Conservation (phyloP, 1,140 invertebrate species). For the Maniola jurtina region DNA sequence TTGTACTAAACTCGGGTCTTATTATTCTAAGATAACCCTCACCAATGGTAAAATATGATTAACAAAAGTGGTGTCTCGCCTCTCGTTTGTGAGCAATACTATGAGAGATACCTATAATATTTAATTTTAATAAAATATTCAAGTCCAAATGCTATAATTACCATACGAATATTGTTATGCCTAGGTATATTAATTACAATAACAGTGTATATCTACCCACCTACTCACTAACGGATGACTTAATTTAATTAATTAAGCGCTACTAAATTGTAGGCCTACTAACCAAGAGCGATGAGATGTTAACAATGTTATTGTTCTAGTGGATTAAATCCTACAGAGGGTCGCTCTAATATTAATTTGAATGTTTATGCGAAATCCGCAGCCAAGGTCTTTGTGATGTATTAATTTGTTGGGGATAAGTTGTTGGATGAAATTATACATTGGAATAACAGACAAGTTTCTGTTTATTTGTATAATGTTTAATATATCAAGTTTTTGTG, state of each 20-base stretch:
- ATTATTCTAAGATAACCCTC: no score
- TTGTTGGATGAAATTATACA: slow-evolving; percentile 5
- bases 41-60: no score
- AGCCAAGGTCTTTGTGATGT: slow-evolving; percentile 45
- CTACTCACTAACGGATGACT: slow-evolving; percentile 29
- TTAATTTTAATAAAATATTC: no score
- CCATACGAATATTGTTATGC: background rate
- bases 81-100: no score
- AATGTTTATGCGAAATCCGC: slow-evolving; percentile 60
- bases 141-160: background rate
- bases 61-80: no score
- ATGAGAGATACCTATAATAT: no score
- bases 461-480: background rate
- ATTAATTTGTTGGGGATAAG: slow-evolving; percentile 20
- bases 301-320: slow-evolving; percentile 74
- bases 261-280: slow-evolving; percentile 61
- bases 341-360: slow-evolving; percentile 67
- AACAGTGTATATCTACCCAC: slow-evolving; percentile 38
- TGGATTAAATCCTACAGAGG: slow-evolving; percentile 61
- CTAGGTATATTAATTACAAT: slow-evolving; percentile 40
- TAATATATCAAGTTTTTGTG: background rate
- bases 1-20: no score
- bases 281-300: slow-evolving; percentile 66
- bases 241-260: slow-evolving; percentile 69
- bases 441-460: background rate